Conservation (phyloP, 2,797 vertebrate genomes). For the Loris lydekkerianus region DNA sequence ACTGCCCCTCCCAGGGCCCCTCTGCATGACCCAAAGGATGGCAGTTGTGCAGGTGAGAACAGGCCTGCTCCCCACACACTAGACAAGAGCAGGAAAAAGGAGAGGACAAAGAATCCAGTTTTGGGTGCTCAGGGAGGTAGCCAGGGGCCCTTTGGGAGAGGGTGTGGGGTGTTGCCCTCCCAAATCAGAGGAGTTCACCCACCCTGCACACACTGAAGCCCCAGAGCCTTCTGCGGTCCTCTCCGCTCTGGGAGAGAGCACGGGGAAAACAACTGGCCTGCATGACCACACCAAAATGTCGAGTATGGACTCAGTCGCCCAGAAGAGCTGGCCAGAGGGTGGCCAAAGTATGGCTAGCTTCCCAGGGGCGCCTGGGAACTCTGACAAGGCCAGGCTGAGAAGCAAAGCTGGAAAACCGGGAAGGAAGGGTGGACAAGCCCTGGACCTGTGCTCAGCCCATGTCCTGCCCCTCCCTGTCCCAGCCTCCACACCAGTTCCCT, state of each 20-base stretch:
- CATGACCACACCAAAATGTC: neutral
- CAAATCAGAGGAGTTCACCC: neutral
- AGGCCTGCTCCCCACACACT: neutral
- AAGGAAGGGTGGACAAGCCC: neutral
- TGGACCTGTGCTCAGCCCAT: no score
- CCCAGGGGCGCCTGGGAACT: neutral
- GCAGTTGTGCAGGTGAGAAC: neutral
- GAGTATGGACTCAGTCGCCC: neutral
- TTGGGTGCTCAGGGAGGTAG: neutral
- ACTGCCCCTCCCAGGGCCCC: neutral
- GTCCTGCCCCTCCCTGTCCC: neutral
- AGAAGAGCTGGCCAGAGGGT: neutral
- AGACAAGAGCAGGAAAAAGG: neutral
- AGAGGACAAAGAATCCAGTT: neutral
- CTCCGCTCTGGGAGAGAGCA: neutral
- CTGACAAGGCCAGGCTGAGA: neutral
- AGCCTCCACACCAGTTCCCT: neutral
- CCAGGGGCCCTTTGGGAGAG: neutral
- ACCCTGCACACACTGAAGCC: neutral
- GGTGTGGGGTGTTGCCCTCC: neutral
- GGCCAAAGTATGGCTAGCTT: neutral
- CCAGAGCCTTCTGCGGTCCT: neutral
- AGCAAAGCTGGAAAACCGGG: neutral
- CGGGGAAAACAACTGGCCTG: accelerated
- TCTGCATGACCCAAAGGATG: neutral